Base-by-base conservation (phyloP, 2,797 vertebrate genomes). In the Eurystomus glaucurus region DNA sequence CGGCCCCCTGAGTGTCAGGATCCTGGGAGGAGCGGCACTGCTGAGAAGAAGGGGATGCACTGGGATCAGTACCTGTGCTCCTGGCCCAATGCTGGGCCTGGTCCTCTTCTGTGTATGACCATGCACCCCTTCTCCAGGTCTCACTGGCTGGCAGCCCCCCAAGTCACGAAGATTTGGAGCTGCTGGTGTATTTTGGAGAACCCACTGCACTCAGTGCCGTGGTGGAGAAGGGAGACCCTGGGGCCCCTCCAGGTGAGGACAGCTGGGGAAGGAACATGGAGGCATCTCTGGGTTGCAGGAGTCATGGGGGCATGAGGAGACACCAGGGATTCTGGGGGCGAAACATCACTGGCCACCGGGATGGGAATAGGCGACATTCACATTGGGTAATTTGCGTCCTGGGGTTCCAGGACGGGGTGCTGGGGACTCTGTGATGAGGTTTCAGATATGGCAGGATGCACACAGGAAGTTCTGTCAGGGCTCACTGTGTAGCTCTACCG, bases 171-270 rank as follows among this genome's bases (percentile, higher is more conserved):
- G 62, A 92, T 46, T 70, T 92, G 50, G 77, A 92, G 83, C 57
- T 92, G 62, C 20, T 45, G 23, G 76, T 92, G 14, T 70, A 92
- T 76, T 86, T 64, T 45, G 62, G 70, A 81, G 83, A 86, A 9
- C 76, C 62, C 14, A 26, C 26, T 29, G 69, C 43, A 76, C 20
- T 87, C 62, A 81, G 62, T 41, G 70, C 55, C 4, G 3, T 51
- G 43, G 48, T 81, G n/a, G 83, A 91, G 43, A 81, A 64, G 21
- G 90, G 76, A 76, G 70, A 86, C 43, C 37, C 90, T 57, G 70
- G 8, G 7, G 70, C 70, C 9, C 37, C 57, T 29, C 11, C 35
- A 64, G 70, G 83, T 87, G 50, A 58, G 83, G 33, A 29, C 55
- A 69, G 28, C 28, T 33, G 28, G 37, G n/a, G 16, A 69, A 28